Percentiles rank a stretch among this genome's conserved stretches.
These are phyloP conservation scores for Papilio elwesi DNA, from an alignment of 2,888 invertebrate species.

Conservation along the genomic window DNA sequence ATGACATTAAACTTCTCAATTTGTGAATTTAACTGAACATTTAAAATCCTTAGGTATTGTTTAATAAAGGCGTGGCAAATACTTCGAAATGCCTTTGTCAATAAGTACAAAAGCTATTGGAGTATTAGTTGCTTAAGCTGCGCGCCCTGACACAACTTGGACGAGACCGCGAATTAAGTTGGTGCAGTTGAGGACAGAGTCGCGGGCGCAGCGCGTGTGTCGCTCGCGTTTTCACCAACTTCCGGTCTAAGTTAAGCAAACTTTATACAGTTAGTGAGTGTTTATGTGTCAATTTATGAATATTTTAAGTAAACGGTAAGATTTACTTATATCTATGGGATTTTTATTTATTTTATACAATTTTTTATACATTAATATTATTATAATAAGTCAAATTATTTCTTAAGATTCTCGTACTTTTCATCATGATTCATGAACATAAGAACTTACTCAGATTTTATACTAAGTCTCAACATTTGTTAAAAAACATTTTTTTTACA, in stretches of 20 bases:
- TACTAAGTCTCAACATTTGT: no score
- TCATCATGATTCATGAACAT: no score
- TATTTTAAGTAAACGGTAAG: constrained; percentile 20
- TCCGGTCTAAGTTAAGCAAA: neutral
- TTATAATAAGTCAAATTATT: no score
- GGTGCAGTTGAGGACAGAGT: constrained; percentile 27
- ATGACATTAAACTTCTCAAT: no score
- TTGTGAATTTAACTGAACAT: neutral
- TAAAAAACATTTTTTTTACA: no score
- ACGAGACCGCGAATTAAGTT: constrained; percentile 13
- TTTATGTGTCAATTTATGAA: constrained; percentile 22
- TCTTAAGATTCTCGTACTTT: no score
- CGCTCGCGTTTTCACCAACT: neutral
- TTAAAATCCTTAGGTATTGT: neutral
- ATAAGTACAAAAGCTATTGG: constrained; percentile 1
- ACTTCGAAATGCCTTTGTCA: no score
- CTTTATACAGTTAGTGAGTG: constrained; percentile 23
- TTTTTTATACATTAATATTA: neutral
- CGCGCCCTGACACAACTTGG: constrained; percentile 14
- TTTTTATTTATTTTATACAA: neutral
- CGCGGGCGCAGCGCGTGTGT: constrained; percentile 36
- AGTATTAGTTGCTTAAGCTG: neutral
- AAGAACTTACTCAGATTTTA: no score
- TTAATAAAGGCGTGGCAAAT: neutral
- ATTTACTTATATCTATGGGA: neutral